Base-by-base conservation (phyloP, 2,797 vertebrate genomes). In the Cirrhinus mrigala region DNA sequence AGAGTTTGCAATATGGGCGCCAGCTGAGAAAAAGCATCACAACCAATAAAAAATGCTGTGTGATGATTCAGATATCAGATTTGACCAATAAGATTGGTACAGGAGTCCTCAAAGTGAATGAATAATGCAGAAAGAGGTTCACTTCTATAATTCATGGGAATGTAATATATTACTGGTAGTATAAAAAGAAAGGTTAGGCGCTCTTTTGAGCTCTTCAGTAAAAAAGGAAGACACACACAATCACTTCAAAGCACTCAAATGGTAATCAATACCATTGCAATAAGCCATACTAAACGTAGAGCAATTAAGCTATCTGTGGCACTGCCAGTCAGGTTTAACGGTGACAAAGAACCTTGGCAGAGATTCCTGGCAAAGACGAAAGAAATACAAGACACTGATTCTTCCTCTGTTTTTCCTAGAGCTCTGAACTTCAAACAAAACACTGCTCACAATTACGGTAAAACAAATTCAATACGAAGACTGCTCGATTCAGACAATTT, bases 231-330 rank as follows among this genome's bases (percentile, higher is more conserved):
- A 68, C 68, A 33, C 24, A n/a, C 56, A 22, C 70, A 50, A 68
- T 3, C 10, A 50, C 71, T 74, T 82, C 74, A 20, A 69, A 70
- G 64, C 66, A 68, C 37, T 20, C 20, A 69, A 20, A 52, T 66
- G 56, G 56, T 66, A 80, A 82, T 86, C 78, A 79, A 81, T 85
- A 82, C 58, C 80, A 87, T 88, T 79, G 85, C 48, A 77, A 68
- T 83, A 87, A 87, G 69, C 52, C 40, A 86, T 50, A 48, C 71
- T 75, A 87, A 87, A 80, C 83, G 76, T 78, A 87, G 76, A 71
- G 70, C 80, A 83, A 73, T 79, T 74, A 44, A 22, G 18, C 27
- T 76, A 37, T 88, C 33, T 77, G 77, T 70, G n/a, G 76, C 58
- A 50, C n/a, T 64, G 54, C 40, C 58, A 29, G 18, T 44, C 11